These are phyloP conservation scores for Gila orcuttii DNA, from an alignment of 2,113 vertebrate species.

Conservation along the genomic window DNA sequence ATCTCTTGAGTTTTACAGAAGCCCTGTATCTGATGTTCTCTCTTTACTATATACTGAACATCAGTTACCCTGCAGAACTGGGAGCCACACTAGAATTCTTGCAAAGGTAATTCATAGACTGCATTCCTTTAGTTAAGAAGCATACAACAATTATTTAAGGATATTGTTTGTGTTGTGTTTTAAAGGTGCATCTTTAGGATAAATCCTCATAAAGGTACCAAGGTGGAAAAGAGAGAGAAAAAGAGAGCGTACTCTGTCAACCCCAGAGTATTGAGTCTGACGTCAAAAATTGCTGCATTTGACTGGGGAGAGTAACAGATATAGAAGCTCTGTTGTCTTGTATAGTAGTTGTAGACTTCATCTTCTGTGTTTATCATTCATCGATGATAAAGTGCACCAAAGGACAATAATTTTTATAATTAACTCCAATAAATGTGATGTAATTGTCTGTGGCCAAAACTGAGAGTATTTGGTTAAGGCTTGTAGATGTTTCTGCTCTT, in stretches of 20 bases:
- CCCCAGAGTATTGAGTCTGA: background rate
- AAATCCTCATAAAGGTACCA: background rate
- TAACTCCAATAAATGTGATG: constrained; percentile 5
- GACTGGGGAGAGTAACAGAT: constrained; percentile 4
- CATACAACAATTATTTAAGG: background rate
- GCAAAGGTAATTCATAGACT: constrained; percentile 23
- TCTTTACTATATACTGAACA: constrained; percentile 20
- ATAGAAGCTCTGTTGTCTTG: background rate
- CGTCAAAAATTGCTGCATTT: constrained; percentile 14
- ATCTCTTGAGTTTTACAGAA: constrained; percentile 9
- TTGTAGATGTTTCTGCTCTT: background rate
- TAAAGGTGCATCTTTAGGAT: background rate
- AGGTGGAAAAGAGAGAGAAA: background rate
- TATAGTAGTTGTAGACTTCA: background rate
- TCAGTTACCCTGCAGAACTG: constrained; percentile 41
- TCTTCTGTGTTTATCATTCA: background rate
- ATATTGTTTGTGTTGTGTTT: background rate
- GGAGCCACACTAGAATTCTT: constrained; percentile 37
- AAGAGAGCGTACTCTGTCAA: background rate
- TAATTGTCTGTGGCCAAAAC: no score
- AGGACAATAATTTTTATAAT: background rate
- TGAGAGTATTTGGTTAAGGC: no score
- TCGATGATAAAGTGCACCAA: constrained; percentile 7
- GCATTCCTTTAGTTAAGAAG: background rate
- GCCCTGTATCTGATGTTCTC: constrained; percentile 40